Percentiles rank a stretch among this genome's conserved stretches.
Evolutionary conservation across 2,797 vertebrate genomes (phyloP).

Genomic region (Mastacembelus armatus): DNA sequence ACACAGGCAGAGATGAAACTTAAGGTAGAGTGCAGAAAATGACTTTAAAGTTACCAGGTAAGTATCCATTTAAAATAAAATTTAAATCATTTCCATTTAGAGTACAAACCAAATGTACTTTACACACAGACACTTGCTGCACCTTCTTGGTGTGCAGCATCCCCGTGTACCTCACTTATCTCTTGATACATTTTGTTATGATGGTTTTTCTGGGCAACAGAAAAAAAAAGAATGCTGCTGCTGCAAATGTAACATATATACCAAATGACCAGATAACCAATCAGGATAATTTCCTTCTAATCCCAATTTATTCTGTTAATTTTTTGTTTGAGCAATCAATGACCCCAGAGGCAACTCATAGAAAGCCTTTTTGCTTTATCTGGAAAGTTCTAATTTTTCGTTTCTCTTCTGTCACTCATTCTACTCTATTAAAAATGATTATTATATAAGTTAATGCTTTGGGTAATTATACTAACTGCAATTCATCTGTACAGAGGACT

Average conservation of each 20-base stretch:
- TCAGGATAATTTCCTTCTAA: background rate
- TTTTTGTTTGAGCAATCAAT: slow-evolving; percentile 8
- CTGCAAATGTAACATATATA: background rate
- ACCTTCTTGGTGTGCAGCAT: too few species aligned
- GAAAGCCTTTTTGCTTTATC: background rate
- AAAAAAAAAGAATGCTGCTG: background rate
- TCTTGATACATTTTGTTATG: background rate
- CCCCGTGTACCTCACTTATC: too few species aligned
- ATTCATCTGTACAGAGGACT: slow-evolving; percentile 6
- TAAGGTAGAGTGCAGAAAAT: slow-evolving; percentile 71
- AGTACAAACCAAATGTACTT: slow-evolving; percentile 9
- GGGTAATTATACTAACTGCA: background rate
- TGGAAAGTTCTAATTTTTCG: background rate
- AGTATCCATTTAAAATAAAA: slow-evolving; percentile 18
- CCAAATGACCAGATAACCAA: background rate
- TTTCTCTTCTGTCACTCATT: background rate
- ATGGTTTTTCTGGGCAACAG: background rate
- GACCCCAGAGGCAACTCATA: slow-evolving; percentile 13
- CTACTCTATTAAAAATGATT: background rate
- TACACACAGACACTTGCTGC: background rate
- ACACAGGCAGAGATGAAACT: slow-evolving; percentile 24
- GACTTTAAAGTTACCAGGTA: slow-evolving; percentile 55
- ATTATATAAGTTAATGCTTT: background rate
- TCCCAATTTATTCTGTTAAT: slow-evolving; percentile 5
- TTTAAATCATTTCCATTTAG: slow-evolving; percentile 36